These are phyloP conservation scores for Mastigias papua DNA, from an alignment of 30 jellyfish, hydroid and myxozoan genomes.

Conservation along the genomic window DNA sequence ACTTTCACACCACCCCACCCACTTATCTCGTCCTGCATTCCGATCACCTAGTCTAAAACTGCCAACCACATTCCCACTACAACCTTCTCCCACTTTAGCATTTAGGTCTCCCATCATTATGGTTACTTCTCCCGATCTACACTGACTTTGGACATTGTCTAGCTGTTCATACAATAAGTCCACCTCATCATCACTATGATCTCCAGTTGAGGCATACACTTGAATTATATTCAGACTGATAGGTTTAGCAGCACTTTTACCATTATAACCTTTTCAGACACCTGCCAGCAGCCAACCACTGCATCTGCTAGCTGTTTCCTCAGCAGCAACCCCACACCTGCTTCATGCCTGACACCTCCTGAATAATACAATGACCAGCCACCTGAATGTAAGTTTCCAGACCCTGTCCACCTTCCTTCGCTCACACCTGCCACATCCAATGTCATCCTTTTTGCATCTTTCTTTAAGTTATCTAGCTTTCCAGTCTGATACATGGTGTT, in stretches of 20 bases:
- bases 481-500: neutral
- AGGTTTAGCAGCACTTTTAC: neutral
- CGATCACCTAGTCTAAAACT: conserved; percentile 6
- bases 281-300: neutral
- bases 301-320: neutral
- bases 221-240: neutral
- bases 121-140: conserved; percentile 7
- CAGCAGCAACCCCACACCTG: neutral
- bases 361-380: neutral
- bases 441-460: neutral
- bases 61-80: neutral
- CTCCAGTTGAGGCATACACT: neutral
- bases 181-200: neutral
- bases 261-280: neutral
- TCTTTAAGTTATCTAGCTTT: neutral
- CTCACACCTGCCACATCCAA: neutral
- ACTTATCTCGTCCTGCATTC: conserved; percentile 14
- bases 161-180: neutral
- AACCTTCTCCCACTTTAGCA: conserved; percentile 25
- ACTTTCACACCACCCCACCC: neutral
- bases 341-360: neutral
- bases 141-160: neutral
- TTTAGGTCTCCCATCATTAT: conserved; percentile 39
- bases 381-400: neutral
- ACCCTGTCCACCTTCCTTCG: conserved; percentile 7